phyloP scores from a whole-genome alignment of 2,888 invertebrate genomes.

The Trachelus troglodyta region DNA sequence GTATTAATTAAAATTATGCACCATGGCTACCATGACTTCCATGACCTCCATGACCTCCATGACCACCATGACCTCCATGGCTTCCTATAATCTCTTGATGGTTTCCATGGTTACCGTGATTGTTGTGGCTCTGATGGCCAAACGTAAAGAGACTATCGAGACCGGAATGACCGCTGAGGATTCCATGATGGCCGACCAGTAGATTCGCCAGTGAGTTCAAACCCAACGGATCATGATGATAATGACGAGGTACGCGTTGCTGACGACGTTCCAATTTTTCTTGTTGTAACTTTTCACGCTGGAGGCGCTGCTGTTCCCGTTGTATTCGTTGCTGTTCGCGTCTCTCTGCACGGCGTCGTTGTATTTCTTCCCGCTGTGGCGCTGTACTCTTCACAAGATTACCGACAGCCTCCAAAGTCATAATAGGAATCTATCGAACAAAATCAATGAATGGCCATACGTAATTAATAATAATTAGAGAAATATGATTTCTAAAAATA shows the following conservation, averaged over 20 bases:
- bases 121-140: constrained; percentile 4
- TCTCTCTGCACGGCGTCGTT: constrained; percentile 34
- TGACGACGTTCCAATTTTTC: constrained; percentile 22
- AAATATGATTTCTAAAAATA: background rate
- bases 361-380: constrained; percentile 32
- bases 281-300: constrained; percentile 12
- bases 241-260: constrained; percentile 26
- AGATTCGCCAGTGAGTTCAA: constrained; percentile 40
- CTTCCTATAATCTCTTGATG: constrained; percentile 16
- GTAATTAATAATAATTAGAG: background rate
- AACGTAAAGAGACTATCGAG: constrained; percentile 12
- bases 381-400: constrained; percentile 47
- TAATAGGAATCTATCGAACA: constrained; percentile 50
- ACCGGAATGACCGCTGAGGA: constrained; percentile 12
- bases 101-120: constrained; percentile 15
- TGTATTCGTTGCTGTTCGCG: constrained; percentile 24
- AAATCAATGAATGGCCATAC: background rate
- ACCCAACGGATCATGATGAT: constrained; percentile 41
- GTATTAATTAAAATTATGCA: background rate
- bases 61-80: constrained; percentile 21
- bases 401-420: constrained; percentile 54
- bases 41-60: constrained; percentile 24
- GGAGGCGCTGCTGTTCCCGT: constrained; percentile 17
- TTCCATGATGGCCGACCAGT: constrained; percentile 34
- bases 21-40: constrained; percentile 19